A percentile compares a stretch with the other conserved stretches of the same genome.
These are phyloP conservation scores for Cuniculus paca DNA, from an alignment of 2,797 vertebrate species.

Conservation along the genomic window DNA sequence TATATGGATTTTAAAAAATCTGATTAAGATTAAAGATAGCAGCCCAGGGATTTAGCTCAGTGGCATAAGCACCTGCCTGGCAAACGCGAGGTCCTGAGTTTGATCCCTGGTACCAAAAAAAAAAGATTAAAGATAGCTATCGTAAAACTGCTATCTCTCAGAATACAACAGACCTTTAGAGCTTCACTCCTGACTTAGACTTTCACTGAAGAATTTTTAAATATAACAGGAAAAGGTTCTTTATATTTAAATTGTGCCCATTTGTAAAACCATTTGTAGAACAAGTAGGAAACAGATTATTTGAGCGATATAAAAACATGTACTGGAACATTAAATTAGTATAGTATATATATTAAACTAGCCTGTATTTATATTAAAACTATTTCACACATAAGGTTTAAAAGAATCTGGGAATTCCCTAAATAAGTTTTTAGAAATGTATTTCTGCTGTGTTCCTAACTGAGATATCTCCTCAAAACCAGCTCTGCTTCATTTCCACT, in stretches of 20 bases:
- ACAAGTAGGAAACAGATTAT: constrained; percentile 39
- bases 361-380: constrained; percentile 38
- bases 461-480: not conserved
- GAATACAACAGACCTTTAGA: constrained; percentile 4
- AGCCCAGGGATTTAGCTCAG: too few species aligned
- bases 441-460: not conserved
- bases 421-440: constrained; percentile 66
- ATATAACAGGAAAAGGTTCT: not conserved
- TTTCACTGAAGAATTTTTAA: constrained; percentile 23
- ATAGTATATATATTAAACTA: constrained; percentile 61
- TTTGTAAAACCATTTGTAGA: not conserved
- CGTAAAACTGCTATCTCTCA: constrained; percentile 35
- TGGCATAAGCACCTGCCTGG: too few species aligned
- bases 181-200: constrained; percentile 32
- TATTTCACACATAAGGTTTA: constrained; percentile 65
- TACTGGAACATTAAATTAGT: not conserved
- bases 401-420: constrained; percentile 66
- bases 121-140: not conserved
- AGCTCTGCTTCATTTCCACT: constrained; percentile 54
- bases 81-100: too few species aligned
- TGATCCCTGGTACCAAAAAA: too few species aligned
- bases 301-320: constrained; percentile 47
- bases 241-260: constrained; percentile 44
- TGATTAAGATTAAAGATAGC: not conserved
- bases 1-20: not conserved